These are phyloP conservation scores for Ostrea edulis DNA, from an alignment of 1,140 invertebrate species.

Conservation along the genomic window DNA sequence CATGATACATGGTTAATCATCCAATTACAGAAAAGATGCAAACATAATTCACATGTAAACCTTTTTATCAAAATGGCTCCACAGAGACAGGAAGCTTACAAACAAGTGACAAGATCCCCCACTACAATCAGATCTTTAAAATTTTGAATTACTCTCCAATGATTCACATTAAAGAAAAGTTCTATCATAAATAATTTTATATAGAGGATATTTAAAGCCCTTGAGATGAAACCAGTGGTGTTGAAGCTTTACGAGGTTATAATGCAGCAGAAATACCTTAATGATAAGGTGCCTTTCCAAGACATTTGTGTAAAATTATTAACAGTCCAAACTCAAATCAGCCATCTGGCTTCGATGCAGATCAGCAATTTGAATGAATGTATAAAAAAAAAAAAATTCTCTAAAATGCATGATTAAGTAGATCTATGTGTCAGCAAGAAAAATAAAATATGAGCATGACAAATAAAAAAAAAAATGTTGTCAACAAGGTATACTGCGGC, in stretches of 20 bases:
- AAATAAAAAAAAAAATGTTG: neutral
- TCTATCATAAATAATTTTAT: conserved; percentile 23
- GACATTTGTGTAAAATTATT: conserved; percentile 10
- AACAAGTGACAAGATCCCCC: conserved; percentile 7
- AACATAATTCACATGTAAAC: neutral
- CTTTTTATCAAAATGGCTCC: neutral
- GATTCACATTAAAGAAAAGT: conserved; percentile 16
- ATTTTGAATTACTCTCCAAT: conserved; percentile 14
- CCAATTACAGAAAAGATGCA: neutral
- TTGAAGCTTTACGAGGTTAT: conserved; percentile 9
- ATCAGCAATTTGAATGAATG: neutral
- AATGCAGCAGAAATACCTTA: conserved; percentile 8
- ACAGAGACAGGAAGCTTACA: neutral
- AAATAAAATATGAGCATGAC: neutral
- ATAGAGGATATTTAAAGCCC: conserved; percentile 24
- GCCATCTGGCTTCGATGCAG: conserved; percentile 1
- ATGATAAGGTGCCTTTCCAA: conserved; percentile 8
- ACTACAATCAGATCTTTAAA: neutral
- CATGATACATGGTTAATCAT: neutral
- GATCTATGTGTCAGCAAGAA: neutral
- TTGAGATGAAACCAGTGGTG: neutral
- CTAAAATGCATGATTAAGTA: neutral
- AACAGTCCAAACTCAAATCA: neutral
- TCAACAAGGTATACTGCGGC: neutral
- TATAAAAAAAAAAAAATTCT: neutral